phyloP scores from a whole-genome alignment of 2,888 invertebrate species.

The Synergus itoensis region DNA sequence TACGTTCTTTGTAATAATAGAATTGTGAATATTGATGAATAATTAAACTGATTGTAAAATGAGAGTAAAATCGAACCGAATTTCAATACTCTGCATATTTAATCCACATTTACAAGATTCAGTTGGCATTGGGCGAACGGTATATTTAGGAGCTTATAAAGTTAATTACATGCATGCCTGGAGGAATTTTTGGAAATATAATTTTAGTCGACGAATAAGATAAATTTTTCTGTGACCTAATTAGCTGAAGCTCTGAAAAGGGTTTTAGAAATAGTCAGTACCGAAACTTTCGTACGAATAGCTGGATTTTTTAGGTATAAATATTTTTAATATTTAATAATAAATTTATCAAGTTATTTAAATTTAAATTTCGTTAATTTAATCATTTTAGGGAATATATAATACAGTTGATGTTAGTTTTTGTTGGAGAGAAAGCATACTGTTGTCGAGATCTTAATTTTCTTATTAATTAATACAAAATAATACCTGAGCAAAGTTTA shows the following conservation, averaged over 20 bases:
- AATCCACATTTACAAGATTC: slow-evolving; percentile 6
- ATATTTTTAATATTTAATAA: too few species aligned
- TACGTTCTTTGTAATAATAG: not conserved
- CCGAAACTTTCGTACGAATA: too few species aligned
- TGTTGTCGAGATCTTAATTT: too few species aligned
- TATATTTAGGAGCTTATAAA: not conserved
- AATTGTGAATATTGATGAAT: slow-evolving; percentile 17
- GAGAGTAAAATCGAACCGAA: not conserved
- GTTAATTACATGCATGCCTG: not conserved
- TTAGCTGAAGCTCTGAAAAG: not conserved
- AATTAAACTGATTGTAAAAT: slow-evolving; percentile 2
- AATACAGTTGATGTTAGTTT: too few species aligned
- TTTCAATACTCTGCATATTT: slow-evolving; percentile 24
- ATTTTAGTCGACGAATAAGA: not conserved
- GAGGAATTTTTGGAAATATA: not conserved
- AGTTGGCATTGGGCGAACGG: not conserved
- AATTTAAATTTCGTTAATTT: too few species aligned
- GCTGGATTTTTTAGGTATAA: too few species aligned
- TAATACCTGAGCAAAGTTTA: too few species aligned
- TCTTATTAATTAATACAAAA: too few species aligned
- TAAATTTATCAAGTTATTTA: too few species aligned
- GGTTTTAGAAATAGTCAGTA: not conserved
- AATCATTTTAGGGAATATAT: too few species aligned
- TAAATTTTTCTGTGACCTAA: not conserved
- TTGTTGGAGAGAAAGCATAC: too few species aligned